Conservation (phyloP, 1,140 invertebrate genomes). For the Palaemon carinicauda region DNA sequence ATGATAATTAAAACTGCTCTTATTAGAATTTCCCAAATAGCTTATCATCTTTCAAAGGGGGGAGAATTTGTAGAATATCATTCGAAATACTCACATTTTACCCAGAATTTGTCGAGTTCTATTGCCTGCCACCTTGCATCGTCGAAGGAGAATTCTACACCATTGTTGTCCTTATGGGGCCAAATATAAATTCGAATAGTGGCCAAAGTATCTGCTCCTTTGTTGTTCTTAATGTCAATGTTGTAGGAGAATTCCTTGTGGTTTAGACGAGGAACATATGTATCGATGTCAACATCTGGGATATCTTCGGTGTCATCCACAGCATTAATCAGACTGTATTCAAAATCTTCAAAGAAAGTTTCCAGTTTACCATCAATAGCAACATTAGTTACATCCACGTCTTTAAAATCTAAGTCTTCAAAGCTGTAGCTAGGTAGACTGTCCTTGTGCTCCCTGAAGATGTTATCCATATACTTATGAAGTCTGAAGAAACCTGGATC, state of each 20-base stretch:
- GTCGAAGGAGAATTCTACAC: background rate
- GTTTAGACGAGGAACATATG: constrained; percentile 2
- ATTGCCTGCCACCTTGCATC: constrained; percentile 19
- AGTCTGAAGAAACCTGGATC: too few relatives aligned
- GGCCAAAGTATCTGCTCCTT: background rate
- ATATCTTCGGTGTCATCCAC: constrained; percentile 19
- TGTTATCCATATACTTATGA: too few relatives aligned
- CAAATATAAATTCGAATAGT: constrained; percentile 26
- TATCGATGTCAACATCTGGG: background rate
- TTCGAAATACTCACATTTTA: constrained; percentile 34
- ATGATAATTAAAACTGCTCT: too few relatives aligned
- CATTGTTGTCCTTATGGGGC: constrained; percentile 18
- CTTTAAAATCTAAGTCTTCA: background rate
- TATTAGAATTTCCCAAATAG: too few relatives aligned
- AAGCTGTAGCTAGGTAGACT: constrained; percentile 27
- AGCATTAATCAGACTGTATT: constrained; percentile 33
- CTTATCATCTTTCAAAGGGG: too few relatives aligned
- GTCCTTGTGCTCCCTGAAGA: too few relatives aligned
- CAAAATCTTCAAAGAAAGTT: constrained; percentile 38
- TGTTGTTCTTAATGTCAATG: background rate
- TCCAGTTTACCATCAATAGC: background rate
- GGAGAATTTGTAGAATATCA: too few relatives aligned
- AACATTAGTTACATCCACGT: background rate
- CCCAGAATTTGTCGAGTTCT: constrained; percentile 31
- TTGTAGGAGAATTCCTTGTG: constrained; percentile 11